Conservation (phyloP, 1,140 invertebrate species). For the Archivesica marissinica region DNA sequence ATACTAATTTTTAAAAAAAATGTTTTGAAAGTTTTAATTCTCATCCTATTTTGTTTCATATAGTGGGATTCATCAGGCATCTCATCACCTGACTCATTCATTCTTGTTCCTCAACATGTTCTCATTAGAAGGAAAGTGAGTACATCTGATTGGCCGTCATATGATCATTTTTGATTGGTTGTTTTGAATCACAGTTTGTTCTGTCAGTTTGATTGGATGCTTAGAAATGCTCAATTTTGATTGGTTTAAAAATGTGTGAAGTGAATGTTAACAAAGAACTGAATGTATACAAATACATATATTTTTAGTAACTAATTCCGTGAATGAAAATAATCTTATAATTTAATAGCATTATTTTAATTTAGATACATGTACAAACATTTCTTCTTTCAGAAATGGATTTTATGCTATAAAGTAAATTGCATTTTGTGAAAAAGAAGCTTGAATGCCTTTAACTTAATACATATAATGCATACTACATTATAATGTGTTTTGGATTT, state of each 20-base stretch:
- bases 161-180: conserved; percentile 21
- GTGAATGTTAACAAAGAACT: background rate
- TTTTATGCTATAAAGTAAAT: background rate
- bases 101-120: conserved; percentile 60
- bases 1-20: no score
- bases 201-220: background rate
- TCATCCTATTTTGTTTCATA: conserved; percentile 1
- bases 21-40: no score
- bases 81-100: conserved; percentile 56
- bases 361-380: no score
- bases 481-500: no score
- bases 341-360: no score
- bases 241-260: background rate
- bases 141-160: conserved; percentile 43
- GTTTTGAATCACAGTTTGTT: background rate
- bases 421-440: background rate
- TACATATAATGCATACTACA: no score
- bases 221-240: background rate
- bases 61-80: conserved; percentile 29
- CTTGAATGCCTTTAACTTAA: background rate
- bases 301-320: no score
- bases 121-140: conserved; percentile 44
- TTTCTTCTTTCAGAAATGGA: conserved; percentile 10
- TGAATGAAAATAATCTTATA: no score
- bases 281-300: no score